Base-by-base conservation (phyloP, 2,113 vertebrate species). In the Chaetodon auriga region DNA sequence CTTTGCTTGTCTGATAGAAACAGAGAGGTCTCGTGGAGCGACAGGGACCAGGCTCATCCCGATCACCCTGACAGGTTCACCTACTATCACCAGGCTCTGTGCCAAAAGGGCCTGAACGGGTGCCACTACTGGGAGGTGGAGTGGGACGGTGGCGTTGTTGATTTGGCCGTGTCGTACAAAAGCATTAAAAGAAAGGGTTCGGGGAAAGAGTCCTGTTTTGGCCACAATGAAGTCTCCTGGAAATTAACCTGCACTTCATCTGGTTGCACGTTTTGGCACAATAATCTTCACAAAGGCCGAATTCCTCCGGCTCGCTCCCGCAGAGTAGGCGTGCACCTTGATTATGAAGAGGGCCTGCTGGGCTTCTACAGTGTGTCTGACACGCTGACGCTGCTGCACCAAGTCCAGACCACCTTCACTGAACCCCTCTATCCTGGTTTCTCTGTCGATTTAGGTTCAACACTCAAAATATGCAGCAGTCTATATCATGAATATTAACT, bases 191-290 rank as follows among this genome's bases (percentile, higher is more conserved):
- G 94, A 46, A 78, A 79, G 61, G 91, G 94, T 14, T 91, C 69
- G 0, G 85, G 93, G 1, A 88, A 88, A 11, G 91, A 91, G 0
- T 96, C 96, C 85, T 94, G 90, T 77, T 96, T 97, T 0, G 96
- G 97, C 3, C 92, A 95, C 7, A 96, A 96, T 0, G 35, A 85
- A 6, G n/a, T 86, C 41, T 98, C 97, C 0, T 98, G 97, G 97
- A 96, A 97, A 49, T 90, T 95, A 38, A 77, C 54, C 21, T 94
- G 92, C 58, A 63, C 73, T 66, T 14, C 74, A 0, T 82, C 84
- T 94, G 74, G 93, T 1, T 94, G 93, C 75, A 91, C 91, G 11
- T 96, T 96, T 85, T 96, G 96, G 95, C 96, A 98, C 85, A 75
- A 95, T 1, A 90, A 83, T 46, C 54, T 91, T 19, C 84, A 87